Evolutionary conservation across 2,888 invertebrate genomes (phyloP).

Genomic region (Athripsodes cinereus): DNA sequence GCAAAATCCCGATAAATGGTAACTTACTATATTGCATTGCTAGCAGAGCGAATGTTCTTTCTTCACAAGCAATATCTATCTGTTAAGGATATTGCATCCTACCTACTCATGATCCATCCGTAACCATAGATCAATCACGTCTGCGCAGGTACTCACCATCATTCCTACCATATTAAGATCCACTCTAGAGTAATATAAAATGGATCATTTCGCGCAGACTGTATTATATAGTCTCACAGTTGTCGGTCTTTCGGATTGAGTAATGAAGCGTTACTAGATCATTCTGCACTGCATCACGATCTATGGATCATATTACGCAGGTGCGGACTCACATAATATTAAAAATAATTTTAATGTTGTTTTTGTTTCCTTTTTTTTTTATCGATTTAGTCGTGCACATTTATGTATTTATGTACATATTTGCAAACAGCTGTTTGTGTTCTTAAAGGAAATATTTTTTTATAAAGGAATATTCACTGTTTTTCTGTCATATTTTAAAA

Average conservation of each 20-base stretch:
- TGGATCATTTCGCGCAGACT: neutral
- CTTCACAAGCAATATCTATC: neutral
- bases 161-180: neutral
- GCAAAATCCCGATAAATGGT: too few relatives aligned
- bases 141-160: too few relatives aligned
- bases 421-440: too few relatives aligned
- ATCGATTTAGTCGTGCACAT: too few relatives aligned
- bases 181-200: neutral
- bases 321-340: neutral
- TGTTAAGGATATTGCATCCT: neutral
- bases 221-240: neutral
- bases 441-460: too few relatives aligned
- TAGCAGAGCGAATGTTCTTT: neutral
- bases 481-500: too few relatives aligned
- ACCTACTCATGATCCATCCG: neutral
- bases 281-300: conserved; percentile 1
- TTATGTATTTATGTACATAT: too few relatives aligned
- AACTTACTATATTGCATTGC: too few relatives aligned
- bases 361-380: neutral
- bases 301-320: neutral
- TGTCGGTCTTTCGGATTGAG: neutral
- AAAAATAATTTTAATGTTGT: neutral
- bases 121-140: neutral
- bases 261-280: conserved; percentile 3
- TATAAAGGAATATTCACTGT: too few relatives aligned